Percentiles rank a stretch among this genome's conserved stretches.
Conservation (phyloP, 1,140 invertebrate genomes). For the Drosophila virilis region DNA sequence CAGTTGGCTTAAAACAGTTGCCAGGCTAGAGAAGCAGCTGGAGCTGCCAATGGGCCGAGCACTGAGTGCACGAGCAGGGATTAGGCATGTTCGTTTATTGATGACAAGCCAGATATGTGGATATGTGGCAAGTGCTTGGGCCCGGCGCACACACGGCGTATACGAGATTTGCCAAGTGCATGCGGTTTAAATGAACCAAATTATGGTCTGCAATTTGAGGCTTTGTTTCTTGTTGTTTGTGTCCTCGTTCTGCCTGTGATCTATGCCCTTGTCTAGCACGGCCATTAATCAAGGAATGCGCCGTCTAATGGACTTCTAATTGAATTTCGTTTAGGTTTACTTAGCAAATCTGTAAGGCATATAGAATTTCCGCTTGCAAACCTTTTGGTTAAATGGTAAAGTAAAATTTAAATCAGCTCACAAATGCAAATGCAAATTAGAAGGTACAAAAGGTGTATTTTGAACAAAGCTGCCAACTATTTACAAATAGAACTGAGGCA, state of each 20-base stretch:
- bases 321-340: too few species aligned
- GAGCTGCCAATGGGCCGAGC: constrained; percentile 8
- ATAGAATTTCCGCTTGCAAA: background rate
- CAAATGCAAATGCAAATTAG: too few species aligned
- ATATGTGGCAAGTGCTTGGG: too few species aligned
- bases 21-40: background rate
- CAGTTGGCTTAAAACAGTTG: background rate
- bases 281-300: background rate
- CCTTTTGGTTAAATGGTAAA: too few species aligned
- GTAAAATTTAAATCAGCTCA: too few species aligned
- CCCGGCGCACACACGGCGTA: too few species aligned
- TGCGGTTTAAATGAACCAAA: constrained; percentile 22
- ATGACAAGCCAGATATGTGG: constrained; percentile 21
- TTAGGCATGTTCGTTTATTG: constrained; percentile 27
- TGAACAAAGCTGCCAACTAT: too few species aligned
- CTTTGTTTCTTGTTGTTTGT: background rate
- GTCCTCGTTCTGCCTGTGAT: background rate
- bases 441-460: too few species aligned
- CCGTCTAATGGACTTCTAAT: constrained; percentile 7
- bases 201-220: constrained; percentile 9
- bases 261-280: background rate
- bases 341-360: too few species aligned
- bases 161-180: constrained; percentile 17
- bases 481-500: too few species aligned
- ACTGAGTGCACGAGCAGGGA: constrained; percentile 22